phyloP scores from a whole-genome alignment of 2,797 vertebrate genomes.

The Sparidentex hasta region DNA sequence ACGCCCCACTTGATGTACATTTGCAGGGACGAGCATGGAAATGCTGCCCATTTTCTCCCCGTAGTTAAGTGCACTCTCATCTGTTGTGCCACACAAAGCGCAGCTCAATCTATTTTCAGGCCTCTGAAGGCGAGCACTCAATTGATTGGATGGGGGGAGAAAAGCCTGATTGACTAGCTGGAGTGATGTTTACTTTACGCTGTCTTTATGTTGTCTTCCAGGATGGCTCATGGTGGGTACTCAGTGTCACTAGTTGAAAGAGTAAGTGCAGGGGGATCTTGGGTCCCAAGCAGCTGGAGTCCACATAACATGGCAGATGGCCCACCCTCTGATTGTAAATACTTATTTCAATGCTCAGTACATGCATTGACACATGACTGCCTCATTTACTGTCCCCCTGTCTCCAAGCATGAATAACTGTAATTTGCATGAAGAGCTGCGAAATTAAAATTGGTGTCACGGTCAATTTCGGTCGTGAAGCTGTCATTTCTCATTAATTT shows the following conservation, averaged over 20 bases:
- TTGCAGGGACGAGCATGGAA: constrained; percentile 72
- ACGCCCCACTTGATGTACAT: constrained; percentile 74
- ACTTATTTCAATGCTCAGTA: constrained; percentile 40
- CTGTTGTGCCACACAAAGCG: constrained; percentile 71
- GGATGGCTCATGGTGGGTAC: constrained; percentile 52
- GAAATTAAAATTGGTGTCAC: constrained; percentile 32
- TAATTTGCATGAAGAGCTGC: constrained; percentile 27
- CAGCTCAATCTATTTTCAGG: constrained; percentile 82
- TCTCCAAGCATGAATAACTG: background rate
- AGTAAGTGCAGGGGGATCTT: constrained; percentile 57
- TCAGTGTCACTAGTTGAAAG: constrained; percentile 55
- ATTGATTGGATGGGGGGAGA: constrained; percentile 75
- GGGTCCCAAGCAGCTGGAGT: constrained; percentile 57
- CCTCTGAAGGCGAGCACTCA: constrained; percentile 77
- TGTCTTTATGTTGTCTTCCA: constrained; percentile 72
- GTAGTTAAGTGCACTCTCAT: constrained; percentile 83
- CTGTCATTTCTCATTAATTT: constrained; percentile 37
- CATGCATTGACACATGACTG: constrained; percentile 32
- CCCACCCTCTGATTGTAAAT: constrained; percentile 57
- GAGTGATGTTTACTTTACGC: constrained; percentile 70
- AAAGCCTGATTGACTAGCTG: constrained; percentile 74
- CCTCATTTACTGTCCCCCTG: constrained; percentile 22
- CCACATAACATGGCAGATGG: constrained; percentile 57
- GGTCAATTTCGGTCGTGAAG: constrained; percentile 20
- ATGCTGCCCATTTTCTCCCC: constrained; percentile 72